Conservation (phyloP, 2,113 vertebrate genomes). For the Elaphurus davidianus region DNA sequence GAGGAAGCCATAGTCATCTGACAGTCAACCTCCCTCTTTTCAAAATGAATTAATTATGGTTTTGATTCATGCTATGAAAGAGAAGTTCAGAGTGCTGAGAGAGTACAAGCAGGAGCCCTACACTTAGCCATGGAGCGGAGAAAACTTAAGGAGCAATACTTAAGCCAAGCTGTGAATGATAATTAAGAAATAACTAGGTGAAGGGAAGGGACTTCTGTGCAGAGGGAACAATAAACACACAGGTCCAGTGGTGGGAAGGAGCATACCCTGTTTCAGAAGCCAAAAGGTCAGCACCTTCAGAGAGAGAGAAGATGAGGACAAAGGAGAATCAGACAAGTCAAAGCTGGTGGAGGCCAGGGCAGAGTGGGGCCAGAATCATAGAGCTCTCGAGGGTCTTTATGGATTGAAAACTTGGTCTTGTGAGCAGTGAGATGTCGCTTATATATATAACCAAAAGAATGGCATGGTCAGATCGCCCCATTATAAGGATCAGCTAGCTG, state of each 20-base stretch:
- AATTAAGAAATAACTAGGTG: not conserved
- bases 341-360: not conserved
- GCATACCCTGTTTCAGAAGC: not conserved
- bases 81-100: not conserved
- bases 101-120: not conserved
- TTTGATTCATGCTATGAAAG: not conserved
- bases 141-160: not conserved
- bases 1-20: not conserved
- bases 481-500: not conserved
- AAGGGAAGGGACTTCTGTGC: not conserved
- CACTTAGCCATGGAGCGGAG: not conserved
- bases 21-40: not conserved
- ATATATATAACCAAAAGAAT: not conserved
- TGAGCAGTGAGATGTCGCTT: not conserved
- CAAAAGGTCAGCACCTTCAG: not conserved
- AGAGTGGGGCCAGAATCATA: accelerated
- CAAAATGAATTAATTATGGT: not conserved
- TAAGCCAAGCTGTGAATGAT: not conserved
- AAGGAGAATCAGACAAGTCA: not conserved
- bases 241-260: not conserved
- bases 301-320: not conserved
- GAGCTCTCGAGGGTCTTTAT: not conserved
- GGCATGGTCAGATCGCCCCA: not conserved
- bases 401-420: not conserved
- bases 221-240: not conserved